phyloP scores from a whole-genome alignment of 2,888 invertebrate species.

The Protodeltote pygarga region DNA sequence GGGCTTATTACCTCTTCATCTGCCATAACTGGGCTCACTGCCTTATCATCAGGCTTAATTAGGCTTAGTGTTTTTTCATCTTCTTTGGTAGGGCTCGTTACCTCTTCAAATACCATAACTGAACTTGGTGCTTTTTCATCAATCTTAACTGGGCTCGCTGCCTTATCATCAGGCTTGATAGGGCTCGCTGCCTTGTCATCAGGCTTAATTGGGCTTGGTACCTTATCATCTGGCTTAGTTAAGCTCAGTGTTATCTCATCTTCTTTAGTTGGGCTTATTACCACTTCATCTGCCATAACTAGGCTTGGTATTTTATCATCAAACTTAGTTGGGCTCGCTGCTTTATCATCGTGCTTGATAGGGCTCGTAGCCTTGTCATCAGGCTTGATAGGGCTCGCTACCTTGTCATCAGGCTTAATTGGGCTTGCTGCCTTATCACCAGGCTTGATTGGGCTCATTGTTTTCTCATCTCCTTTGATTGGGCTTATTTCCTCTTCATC shows the following conservation, averaged over 20 bases:
- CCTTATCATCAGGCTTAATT: not conserved
- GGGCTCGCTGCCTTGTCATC: slow-evolving; percentile 26
- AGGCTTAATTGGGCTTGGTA: too few species aligned
- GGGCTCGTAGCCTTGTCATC: too few species aligned
- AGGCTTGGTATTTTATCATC: slow-evolving; percentile 15
- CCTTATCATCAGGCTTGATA: slow-evolving; percentile 8
- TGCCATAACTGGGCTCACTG: not conserved
- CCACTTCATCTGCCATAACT: slow-evolving; percentile 8
- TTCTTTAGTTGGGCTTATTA: not conserved
- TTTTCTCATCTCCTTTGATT: slow-evolving; percentile 2
- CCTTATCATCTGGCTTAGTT: too few species aligned
- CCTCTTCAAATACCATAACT: not conserved
- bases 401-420: too few species aligned
- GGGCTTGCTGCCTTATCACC: too few species aligned
- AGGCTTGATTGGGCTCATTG: too few species aligned
- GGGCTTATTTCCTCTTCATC: too few species aligned
- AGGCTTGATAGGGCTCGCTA: too few species aligned
- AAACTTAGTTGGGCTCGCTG: slow-evolving; percentile 1
- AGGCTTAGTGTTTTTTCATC: not conserved
- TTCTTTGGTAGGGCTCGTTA: not conserved
- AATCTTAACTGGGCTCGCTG: not conserved
- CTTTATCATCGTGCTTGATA: too few species aligned
- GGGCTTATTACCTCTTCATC: slow-evolving; percentile 18
- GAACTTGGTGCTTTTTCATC: not conserved
- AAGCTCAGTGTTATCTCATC: too few species aligned